These are phyloP conservation scores for Plagodis pulveraria DNA, from an alignment of 2,888 invertebrate genomes.

Conservation along the genomic window DNA sequence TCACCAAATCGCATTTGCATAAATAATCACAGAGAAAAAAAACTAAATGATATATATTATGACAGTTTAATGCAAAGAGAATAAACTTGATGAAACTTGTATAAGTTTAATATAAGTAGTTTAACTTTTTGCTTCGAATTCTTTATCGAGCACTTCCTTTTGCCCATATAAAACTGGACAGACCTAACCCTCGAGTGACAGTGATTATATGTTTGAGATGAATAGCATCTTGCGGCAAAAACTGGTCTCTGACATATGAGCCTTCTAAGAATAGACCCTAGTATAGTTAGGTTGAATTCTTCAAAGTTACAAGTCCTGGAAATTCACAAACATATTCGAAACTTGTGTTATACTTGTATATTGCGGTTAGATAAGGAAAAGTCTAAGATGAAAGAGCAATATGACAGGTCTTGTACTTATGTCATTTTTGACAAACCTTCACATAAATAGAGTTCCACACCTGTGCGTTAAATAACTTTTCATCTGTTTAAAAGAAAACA, in stretches of 20 bases:
- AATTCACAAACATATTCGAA: neutral
- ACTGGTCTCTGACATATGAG: conserved; percentile 20
- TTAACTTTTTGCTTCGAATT: conserved; percentile 6
- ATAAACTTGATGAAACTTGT: neutral
- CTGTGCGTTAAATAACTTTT: too few species aligned
- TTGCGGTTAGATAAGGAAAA: too few species aligned
- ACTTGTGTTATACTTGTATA: too few species aligned
- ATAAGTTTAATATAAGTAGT: neutral
- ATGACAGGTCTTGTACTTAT: too few species aligned
- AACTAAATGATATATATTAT: neutral
- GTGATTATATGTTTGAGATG: conserved; percentile 22
- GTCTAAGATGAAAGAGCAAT: too few species aligned
- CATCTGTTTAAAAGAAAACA: too few species aligned
- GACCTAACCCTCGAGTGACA: conserved; percentile 12
- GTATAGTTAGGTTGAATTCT: neutral
- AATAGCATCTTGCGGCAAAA: conserved; percentile 20
- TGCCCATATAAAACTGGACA: conserved; percentile 17
- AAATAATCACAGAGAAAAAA: neutral
- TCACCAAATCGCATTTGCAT: neutral
- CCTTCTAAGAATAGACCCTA: conserved; percentile 15
- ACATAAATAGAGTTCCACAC: too few species aligned
- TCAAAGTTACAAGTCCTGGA: conserved; percentile 5
- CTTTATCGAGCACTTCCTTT: conserved; percentile 25
- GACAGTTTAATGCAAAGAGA: neutral
- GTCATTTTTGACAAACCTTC: too few species aligned